These are phyloP conservation scores for Tetropium fuscum DNA, from an alignment of 2,888 invertebrate species.

Conservation along the genomic window DNA sequence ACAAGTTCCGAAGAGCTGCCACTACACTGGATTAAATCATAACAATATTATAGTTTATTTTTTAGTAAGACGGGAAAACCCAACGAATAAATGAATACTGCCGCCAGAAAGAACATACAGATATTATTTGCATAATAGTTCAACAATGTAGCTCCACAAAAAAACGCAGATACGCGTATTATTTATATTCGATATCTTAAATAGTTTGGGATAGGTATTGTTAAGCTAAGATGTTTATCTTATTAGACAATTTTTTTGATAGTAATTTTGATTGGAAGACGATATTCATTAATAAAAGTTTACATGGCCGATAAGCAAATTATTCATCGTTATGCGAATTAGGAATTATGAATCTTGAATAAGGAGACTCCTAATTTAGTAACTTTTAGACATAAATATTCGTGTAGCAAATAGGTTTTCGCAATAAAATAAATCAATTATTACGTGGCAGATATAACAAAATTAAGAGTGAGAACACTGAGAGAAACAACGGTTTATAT, in stretches of 20 bases:
- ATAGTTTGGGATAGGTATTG: slow-evolving; percentile 7
- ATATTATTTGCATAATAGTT: not conserved
- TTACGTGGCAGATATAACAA: too few species aligned
- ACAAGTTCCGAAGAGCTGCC: not conserved
- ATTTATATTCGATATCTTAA: slow-evolving; percentile 2
- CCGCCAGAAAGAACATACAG: not conserved
- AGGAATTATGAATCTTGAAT: too few species aligned
- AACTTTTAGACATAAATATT: too few species aligned
- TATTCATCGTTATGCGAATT: too few species aligned
- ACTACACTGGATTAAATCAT: not conserved
- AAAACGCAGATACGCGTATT: not conserved
- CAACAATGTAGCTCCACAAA: not conserved
- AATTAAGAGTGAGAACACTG: too few species aligned
- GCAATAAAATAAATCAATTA: too few species aligned
- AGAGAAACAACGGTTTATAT: too few species aligned
- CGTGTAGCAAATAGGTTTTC: too few species aligned
- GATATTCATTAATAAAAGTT: slow-evolving; percentile 1
- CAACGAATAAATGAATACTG: not conserved
- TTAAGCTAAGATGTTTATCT: not conserved
- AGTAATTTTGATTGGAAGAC: not conserved
- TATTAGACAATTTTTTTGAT: not conserved
- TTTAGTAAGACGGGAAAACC: not conserved
- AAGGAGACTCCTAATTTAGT: too few species aligned
- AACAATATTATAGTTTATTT: not conserved
- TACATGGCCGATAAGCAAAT: not conserved